Evolutionary conservation across 2,888 invertebrate genomes (phyloP).

Genomic region (Lithophane semibrunnea): DNA sequence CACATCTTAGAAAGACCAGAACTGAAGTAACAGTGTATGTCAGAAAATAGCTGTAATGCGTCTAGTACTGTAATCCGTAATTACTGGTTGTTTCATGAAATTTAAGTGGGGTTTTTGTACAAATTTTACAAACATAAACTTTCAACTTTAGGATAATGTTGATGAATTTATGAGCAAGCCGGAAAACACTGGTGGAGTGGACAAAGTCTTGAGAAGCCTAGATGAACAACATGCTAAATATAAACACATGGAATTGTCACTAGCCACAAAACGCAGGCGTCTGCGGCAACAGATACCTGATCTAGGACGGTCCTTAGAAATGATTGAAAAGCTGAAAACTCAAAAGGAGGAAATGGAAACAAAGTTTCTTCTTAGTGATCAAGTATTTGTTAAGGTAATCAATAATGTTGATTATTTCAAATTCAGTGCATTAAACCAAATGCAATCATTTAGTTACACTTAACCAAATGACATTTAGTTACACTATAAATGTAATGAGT

Average conservation of each 20-base stretch:
- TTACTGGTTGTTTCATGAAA: neutral
- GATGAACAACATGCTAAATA: slow-evolving; percentile 99
- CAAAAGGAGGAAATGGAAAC: slow-evolving; percentile 96
- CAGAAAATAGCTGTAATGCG: slow-evolving; percentile 1
- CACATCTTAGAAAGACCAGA: neutral
- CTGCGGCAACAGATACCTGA: slow-evolving; percentile 98
- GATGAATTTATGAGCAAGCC: slow-evolving; percentile 96
- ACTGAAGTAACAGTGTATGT: neutral
- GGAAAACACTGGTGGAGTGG: slow-evolving; percentile 95
- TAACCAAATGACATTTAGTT: neutral
- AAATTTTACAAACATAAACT: neutral
- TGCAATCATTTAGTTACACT: neutral
- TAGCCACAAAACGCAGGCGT: slow-evolving; percentile 96
- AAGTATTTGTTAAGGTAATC: slow-evolving; percentile 93
- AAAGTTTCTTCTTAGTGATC: slow-evolving; percentile 97
- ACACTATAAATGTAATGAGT: neutral
- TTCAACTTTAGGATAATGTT: slow-evolving; percentile 95
- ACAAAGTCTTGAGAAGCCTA: slow-evolving; percentile 95
- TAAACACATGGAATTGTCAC: slow-evolving; percentile 98
- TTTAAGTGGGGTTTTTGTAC: too few relatives aligned
- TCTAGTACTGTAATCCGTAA: neutral
- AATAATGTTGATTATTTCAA: neutral
- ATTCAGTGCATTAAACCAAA: neutral
- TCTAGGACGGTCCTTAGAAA: slow-evolving; percentile 96
- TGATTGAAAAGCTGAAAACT: slow-evolving; percentile 96